Evolutionary conservation across 2,113 vertebrate genomes (phyloP).

Genomic region (Balaeniceps rex): DNA sequence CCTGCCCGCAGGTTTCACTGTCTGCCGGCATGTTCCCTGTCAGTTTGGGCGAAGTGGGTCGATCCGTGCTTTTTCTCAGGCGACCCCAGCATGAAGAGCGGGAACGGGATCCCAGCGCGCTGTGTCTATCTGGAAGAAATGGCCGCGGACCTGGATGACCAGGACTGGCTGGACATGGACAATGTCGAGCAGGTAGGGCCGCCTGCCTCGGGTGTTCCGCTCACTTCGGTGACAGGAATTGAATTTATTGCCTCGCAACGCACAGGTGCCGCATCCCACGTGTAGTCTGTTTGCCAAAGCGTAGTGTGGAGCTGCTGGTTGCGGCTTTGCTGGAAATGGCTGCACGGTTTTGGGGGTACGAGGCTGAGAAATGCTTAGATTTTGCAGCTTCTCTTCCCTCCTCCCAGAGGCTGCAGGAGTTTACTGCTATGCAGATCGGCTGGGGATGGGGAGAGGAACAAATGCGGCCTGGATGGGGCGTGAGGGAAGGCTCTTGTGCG

Average conservation of each 20-base stretch:
- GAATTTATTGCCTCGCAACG: accelerated
- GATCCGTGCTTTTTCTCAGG: constrained; percentile 62
- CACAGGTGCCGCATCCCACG: accelerated
- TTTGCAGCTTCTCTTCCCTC: neutral
- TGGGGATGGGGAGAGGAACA: neutral
- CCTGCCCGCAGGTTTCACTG: neutral
- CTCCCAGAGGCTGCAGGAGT: neutral
- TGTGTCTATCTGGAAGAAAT: constrained; percentile 96
- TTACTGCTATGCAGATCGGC: neutral
- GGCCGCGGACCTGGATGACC: constrained; percentile 91
- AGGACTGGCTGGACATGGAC: constrained; percentile 98
- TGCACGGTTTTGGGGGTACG: accelerated
- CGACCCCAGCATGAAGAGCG: constrained; percentile 90
- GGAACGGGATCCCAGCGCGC: constrained; percentile 92
- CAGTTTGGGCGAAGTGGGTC: accelerated
- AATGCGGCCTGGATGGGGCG: accelerated
- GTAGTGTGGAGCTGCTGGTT: accelerated
- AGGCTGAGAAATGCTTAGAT: neutral
- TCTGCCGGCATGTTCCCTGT: accelerated
- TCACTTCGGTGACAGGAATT: accelerated
- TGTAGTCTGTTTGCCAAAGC: neutral
- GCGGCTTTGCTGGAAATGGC: accelerated
- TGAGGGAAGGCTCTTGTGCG: accelerated
- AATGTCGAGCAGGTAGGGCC: constrained; percentile 89
- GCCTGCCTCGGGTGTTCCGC: accelerated